Conservation (phyloP, 2,888 invertebrate species). For the Drosophila kanekoi region DNA sequence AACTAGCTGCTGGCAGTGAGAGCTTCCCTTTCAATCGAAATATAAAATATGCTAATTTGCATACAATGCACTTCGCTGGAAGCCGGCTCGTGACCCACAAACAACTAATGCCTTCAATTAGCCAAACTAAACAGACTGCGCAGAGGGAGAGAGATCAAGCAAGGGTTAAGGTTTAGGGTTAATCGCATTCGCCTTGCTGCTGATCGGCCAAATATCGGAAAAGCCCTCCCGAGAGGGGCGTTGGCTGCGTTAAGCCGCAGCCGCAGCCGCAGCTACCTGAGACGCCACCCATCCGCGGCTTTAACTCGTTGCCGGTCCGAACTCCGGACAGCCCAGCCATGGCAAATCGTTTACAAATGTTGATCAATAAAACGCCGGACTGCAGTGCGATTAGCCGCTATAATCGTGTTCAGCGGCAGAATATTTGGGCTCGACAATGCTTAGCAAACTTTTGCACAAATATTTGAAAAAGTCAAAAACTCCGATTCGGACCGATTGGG, state of each 20-base stretch:
- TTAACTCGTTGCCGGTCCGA: conserved; percentile 28
- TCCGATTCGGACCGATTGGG: not conserved
- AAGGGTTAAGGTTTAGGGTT: conserved; percentile 46
- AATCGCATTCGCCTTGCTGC: conserved; percentile 77
- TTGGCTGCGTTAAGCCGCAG: conserved; percentile 71
- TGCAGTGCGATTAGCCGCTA: conserved; percentile 82
- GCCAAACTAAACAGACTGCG: conserved; percentile 56
- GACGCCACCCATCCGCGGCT: conserved; percentile 35
- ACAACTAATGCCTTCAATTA: conserved; percentile 81
- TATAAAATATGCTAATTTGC: conserved; percentile 69
- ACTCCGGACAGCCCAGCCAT: conserved; percentile 32
- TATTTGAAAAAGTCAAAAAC: conserved; percentile 82
- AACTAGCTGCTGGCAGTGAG: conserved; percentile 1
- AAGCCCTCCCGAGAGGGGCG: conserved; percentile 61
- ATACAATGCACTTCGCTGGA: conserved; percentile 69
- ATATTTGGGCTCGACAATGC: conserved; percentile 24
- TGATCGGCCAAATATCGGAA: conserved; percentile 40
- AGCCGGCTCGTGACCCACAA: conserved; percentile 72
- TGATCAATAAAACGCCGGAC: conserved; percentile 83
- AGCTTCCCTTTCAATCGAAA: conserved; percentile 61
- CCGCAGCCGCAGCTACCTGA: conserved; percentile 46
- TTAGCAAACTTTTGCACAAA: conserved; percentile 74
- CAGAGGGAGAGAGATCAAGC: conserved; percentile 28
- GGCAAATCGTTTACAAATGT: conserved; percentile 83
- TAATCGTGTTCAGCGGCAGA: conserved; percentile 76